Evolutionary conservation across 2,797 vertebrate species (phyloP), one percentile per base, ranked within the genome.

Genomic region (Sebastes hopkinsi): DNA sequence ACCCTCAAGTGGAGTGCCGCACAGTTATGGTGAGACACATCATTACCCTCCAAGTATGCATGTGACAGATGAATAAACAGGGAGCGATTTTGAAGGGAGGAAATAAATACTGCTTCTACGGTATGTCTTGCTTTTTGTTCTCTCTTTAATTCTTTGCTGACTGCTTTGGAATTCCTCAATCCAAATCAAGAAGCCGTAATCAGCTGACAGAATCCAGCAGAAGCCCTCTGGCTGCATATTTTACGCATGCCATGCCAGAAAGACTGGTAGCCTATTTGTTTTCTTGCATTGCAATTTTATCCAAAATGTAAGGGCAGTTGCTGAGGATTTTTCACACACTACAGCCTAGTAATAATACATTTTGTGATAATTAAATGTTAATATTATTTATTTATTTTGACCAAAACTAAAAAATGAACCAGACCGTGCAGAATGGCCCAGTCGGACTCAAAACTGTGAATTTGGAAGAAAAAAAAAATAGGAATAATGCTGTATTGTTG

Each of bases 51-150:
- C 14, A 27, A 70, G 59, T 61, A 67, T 71, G 32, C 62, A 67
- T 56, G 18, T 59, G 72, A 81, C 54, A 74, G 52, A 55, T 59
- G 61, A 80, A 65, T 50, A 75, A 36, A 83, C 11, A 50, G 12
- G 10, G 4, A 18, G 5, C 20, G 14, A 18, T 68, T 69, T 65
- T 13, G 20, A 30, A 30, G 25, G 14, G 20, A 56, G 52, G 14
- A 68, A 64, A 85, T 58, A 11, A 65, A 46, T 11, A 42, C 50
- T 42, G 5, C 34, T 20, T 3, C 42, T n/a, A 8, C 6, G 14
- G 42, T 46, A 3, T 36, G 14, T 65, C 30, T 62, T 36, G 27
- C 1, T 77, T 65, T 56, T 61, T 16, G 4, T 60, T 62, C 29
- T 67, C 12, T 50, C 11, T 72, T 67, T 32, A 52, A 61, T 36